These are phyloP conservation scores for Xylophagus ater DNA, from an alignment of 2,888 invertebrate genomes.

Conservation along the genomic window DNA sequence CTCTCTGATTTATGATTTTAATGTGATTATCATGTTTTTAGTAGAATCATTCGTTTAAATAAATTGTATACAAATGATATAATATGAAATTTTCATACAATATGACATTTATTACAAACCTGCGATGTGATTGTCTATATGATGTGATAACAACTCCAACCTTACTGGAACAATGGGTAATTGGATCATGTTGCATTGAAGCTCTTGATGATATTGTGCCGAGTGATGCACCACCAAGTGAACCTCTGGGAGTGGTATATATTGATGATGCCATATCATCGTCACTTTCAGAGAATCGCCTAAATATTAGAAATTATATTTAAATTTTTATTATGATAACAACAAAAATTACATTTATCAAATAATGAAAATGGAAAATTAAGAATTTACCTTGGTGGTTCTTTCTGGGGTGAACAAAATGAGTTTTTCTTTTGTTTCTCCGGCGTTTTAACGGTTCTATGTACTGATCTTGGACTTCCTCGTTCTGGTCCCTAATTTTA, in stretches of 20 bases:
- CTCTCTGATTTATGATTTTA: too few relatives aligned
- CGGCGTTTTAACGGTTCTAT: conserved; percentile 19
- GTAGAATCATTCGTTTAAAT: too few relatives aligned
- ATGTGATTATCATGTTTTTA: too few relatives aligned
- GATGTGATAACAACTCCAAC: conserved; percentile 88
- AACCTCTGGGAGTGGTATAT: conserved; percentile 22
- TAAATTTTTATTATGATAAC: neutral
- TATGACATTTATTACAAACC: too few relatives aligned
- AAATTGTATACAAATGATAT: too few relatives aligned
- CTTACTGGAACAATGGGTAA: conserved; percentile 46
- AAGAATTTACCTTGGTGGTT: conserved; percentile 18
- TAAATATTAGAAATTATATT: conserved; percentile 10
- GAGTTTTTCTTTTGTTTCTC: conserved; percentile 20
- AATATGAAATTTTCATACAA: neutral
- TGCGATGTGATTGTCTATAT: conserved; percentile 74
- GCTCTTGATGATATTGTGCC: conserved; percentile 44
- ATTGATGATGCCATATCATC: conserved; percentile 21
- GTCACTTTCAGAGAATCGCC: conserved; percentile 23
- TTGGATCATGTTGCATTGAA: conserved; percentile 47
- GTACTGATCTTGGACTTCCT: conserved; percentile 17
- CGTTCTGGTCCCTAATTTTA: conserved; percentile 12
- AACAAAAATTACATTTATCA: neutral
- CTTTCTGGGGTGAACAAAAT: conserved; percentile 20
- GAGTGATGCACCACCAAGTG: conserved; percentile 21
- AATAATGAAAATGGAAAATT: too few relatives aligned